Base-by-base conservation (phyloP, 1,140 invertebrate species). In the Chionoecetes opilio region DNA sequence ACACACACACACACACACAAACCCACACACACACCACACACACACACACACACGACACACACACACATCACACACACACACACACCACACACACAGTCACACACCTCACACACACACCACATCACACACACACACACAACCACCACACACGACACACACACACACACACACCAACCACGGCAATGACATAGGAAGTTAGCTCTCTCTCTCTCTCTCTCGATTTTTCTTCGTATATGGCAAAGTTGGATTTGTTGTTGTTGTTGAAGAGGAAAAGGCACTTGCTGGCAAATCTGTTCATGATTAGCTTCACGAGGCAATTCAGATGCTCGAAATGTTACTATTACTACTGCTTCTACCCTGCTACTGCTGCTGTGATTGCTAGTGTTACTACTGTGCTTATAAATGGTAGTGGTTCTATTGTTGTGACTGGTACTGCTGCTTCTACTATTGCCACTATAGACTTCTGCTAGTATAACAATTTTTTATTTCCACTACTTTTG, bases 41-140 rank as follows among this genome's bases (percentile, higher is more conserved):
- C 63, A 75, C 63, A 75, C 63, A 75, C 63, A 75, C 63, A 75
- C 63, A 75, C n/a, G 63, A n/a, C n/a, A n/a, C n/a, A n/a, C n/a
- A n/a, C n/a, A n/a, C n/a, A n/a, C n/a, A n/a, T n/a, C n/a, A n/a
- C n/a, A n/a, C n/a, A n/a, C n/a, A n/a, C n/a, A n/a, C n/a, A n/a
- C n/a, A n/a, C n/a, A n/a, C n/a, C n/a, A n/a, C n/a, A n/a, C n/a
- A n/a, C n/a, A n/a, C n/a, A n/a, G n/a, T n/a, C n/a, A n/a, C n/a
- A n/a, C n/a, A n/a, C n/a, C n/a, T n/a, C n/a, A n/a, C n/a, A n/a
- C n/a, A n/a, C n/a, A n/a, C n/a, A n/a, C n/a, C n/a, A n/a, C n/a
- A 6, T 14, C 53, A 75, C 53, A 75, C 53, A 75, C 53, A 75
- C 53, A 75, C 53, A 75, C 53, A 75, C 53, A 75, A 75, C 53